Evolutionary conservation across 2,113 vertebrate species (phyloP).

Genomic region (Alethe diademata): DNA sequence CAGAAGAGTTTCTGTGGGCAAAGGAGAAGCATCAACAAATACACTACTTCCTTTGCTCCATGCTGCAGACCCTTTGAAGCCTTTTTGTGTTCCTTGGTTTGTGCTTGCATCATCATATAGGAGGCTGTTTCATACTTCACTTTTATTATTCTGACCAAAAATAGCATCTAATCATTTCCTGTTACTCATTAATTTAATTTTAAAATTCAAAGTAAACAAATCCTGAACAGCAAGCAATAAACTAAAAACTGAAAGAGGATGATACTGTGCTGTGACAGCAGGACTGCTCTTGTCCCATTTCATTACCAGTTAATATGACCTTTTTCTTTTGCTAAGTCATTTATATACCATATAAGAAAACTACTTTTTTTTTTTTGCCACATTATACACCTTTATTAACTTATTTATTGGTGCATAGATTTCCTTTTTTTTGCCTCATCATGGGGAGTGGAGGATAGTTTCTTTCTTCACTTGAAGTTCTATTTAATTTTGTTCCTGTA

Average conservation of each 20-base stretch:
- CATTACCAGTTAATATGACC: not conserved
- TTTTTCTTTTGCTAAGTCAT: not conserved
- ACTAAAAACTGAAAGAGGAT: not conserved
- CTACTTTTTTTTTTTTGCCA: not conserved
- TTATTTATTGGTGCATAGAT: not conserved
- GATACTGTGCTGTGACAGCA: not conserved
- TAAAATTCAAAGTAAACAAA: not conserved
- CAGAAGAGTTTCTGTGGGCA: conserved; percentile 26
- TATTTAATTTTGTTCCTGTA: not conserved
- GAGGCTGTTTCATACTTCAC: not conserved
- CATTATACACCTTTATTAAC: not conserved
- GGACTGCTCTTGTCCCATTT: not conserved
- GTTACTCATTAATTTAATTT: not conserved
- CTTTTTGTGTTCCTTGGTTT: not conserved
- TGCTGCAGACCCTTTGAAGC: not conserved
- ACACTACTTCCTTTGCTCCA: not conserved
- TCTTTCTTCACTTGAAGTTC: not conserved
- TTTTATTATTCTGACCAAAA: not conserved
- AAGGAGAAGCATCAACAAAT: conserved; percentile 23
- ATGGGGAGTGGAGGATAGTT: not conserved
- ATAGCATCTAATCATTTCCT: not conserved
- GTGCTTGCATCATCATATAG: not conserved
- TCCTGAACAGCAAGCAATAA: not conserved
- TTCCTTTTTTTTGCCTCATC: not conserved
- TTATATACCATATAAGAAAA: not conserved